Evolutionary conservation across 1,140 invertebrate genomes (phyloP).

Genomic region (Polypedilum pembai): DNA sequence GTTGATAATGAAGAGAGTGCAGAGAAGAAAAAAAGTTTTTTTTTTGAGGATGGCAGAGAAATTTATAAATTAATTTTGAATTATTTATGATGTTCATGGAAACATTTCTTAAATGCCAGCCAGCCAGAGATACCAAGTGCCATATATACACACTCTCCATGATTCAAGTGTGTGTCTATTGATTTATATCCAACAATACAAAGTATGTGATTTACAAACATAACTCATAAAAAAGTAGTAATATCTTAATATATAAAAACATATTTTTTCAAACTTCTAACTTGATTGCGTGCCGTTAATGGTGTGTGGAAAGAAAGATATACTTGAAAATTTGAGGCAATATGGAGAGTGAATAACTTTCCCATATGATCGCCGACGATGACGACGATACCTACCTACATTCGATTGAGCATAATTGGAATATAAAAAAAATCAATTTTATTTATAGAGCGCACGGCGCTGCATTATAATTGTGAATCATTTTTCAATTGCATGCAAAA

Average conservation of each 20-base stretch:
- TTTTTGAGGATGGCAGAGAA: conserved; percentile 9
- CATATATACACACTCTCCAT: neutral
- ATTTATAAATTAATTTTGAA: conserved; percentile 15
- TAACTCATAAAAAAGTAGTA: neutral
- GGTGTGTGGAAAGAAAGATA: conserved; percentile 10
- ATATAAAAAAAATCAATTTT: neutral
- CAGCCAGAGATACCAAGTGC: neutral
- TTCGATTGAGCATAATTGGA: too few relatives aligned
- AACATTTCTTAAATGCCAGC: neutral
- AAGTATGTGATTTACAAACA: conserved; percentile 18
- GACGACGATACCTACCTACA: too few relatives aligned
- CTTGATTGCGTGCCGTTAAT: conserved; percentile 6
- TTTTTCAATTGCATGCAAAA: neutral
- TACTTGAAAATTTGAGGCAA: conserved; percentile 12
- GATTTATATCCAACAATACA: conserved; percentile 5
- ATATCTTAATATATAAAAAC: conserved; percentile 1
- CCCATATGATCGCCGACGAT: neutral
- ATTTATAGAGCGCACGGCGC: conserved; percentile 1
- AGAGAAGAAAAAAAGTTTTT: too few relatives aligned
- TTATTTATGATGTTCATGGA: conserved; percentile 13
- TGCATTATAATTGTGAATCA: conserved; percentile 11
- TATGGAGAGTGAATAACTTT: neutral
- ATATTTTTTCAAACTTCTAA: neutral
- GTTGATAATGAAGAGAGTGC: too few relatives aligned
- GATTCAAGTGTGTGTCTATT: neutral